Base-by-base conservation (phyloP, 2,888 invertebrate species). In the Drosophila bunnanda region DNA sequence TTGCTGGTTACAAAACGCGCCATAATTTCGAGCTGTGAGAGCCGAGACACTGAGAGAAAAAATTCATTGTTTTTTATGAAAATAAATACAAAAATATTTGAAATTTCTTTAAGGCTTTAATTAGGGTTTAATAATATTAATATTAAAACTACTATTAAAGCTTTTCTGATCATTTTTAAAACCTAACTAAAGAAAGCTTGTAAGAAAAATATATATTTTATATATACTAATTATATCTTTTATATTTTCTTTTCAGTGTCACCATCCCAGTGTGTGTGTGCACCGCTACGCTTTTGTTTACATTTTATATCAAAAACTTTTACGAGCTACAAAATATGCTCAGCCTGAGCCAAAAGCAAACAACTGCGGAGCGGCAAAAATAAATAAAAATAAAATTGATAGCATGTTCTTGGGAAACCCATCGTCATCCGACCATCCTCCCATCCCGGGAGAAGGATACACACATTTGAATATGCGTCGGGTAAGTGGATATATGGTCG, bases 221-320 rank as follows among this genome's bases (percentile, higher is more conserved):
- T 36, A 7, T 5, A 15, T 10, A 17, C 10, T 12, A 10, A 17
- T 39, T 39, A 4, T 38, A 8, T 36, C 5, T 15, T 7, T 38
- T 38, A 39, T 4, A 36, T 38, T 38, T n/a, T 38, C 3, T 1
- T 28, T 10, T 7, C 53, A 57, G 73, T 44, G 38, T 2, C 32
- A 3, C 15, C 13, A 13, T 22, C 32, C n/a, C 39, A 7, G 17
- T 25, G 32, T 62, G 53, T 17, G 39, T 34, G 53, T 7, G 39
- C 44, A 22, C 39, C 62, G 30, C 46, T 69, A 39, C 34, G 53
- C 46, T 52, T 61, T 72, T 82, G 82, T 84, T 87, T 82, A 84
- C 88, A 72, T 87, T 84, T 84, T 84, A 87, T 84, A 84, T 82
- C 79, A 87, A 84, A 84, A 87, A 82, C 87, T 82, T 82, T 82